phyloP scores from a whole-genome alignment of 2,113 vertebrate species.

The rabbit (Oryctolagus cuniculus) region mOryCun1.1 NC_091432.1:50956501-50957000 shows the following conservation, averaged over 20 bases:
- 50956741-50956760: neutral
- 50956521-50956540: too few species aligned
- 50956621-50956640: neutral
- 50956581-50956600: too few species aligned
- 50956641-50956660: neutral
- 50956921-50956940: neutral
- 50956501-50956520: too few species aligned
- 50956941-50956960: neutral
- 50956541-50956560: too few species aligned
- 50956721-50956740: neutral
- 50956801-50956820: neutral
- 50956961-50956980: slow-evolving; percentile 17
- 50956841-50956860: neutral
- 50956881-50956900: neutral
- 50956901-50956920: neutral
- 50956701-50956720: neutral
- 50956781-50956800: neutral
- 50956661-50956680: neutral
- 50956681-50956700: neutral
- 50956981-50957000: neutral
- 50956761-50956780: neutral
- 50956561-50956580: too few species aligned
- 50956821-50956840: neutral
- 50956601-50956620: too few species aligned
- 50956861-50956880: neutral